phyloP scores from a whole-genome alignment of 2,113 vertebrate genomes.

The Gallinago jamesoni region DNA sequence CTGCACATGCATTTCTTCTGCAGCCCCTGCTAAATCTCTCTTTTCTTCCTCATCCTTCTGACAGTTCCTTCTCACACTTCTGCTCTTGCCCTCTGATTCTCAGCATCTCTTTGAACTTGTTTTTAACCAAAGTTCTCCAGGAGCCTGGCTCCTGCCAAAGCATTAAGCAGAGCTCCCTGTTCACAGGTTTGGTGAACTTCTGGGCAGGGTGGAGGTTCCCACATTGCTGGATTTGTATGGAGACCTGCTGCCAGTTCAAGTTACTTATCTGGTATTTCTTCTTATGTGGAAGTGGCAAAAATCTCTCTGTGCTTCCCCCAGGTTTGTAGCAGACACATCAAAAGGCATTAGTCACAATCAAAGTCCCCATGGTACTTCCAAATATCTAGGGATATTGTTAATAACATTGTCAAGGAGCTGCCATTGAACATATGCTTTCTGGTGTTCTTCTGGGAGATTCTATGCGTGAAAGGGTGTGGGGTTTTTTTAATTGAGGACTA shows the following conservation, averaged over 20 bases:
- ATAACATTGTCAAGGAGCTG: background rate
- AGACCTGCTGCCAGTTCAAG: no score
- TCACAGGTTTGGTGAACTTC: background rate
- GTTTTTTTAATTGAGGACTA: background rate
- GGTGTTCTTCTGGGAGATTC: background rate
- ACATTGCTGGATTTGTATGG: accelerated
- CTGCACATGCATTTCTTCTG: background rate
- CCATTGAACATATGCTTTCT: background rate
- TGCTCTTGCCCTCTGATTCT: background rate
- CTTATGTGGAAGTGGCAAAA: background rate
- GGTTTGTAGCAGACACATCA: background rate
- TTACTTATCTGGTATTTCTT: background rate
- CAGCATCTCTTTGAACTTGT: background rate
- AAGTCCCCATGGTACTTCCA: background rate
- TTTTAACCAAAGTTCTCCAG: background rate
- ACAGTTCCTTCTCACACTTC: background rate
- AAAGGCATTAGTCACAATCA: background rate
- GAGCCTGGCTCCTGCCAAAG: background rate
- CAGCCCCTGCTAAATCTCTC: background rate
- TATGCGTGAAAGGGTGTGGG: background rate
- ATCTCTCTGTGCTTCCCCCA: background rate
- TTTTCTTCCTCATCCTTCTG: background rate
- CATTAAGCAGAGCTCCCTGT: accelerated
- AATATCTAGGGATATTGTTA: background rate
- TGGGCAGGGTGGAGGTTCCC: background rate